Conservation (phyloP, 2,113 vertebrate species). For the Henicopernis longicauda region DNA sequence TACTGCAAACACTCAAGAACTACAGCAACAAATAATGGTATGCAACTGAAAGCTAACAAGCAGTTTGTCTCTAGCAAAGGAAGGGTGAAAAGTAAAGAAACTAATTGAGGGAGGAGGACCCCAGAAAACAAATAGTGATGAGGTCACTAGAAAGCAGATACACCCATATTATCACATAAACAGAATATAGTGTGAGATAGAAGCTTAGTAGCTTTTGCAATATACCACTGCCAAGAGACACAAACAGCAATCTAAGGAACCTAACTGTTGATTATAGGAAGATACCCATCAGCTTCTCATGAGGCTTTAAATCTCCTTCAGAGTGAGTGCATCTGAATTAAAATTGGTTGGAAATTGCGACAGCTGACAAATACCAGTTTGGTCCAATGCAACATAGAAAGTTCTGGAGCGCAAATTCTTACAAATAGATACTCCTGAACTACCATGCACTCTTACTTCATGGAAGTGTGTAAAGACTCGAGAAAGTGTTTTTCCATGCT, state of each 20-base stretch:
- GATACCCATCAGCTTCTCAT: not conserved
- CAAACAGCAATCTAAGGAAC: not conserved
- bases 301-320: not conserved
- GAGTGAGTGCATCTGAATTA: not conserved
- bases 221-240: not conserved
- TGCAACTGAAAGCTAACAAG: not conserved
- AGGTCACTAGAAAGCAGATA: not conserved
- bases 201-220: not conserved
- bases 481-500: not conserved
- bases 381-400: not conserved
- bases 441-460: not conserved
- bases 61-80: not conserved
- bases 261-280: not conserved
- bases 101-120: not conserved
- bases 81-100: not conserved
- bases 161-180: not conserved
- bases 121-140: not conserved
- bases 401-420: not conserved
- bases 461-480: not conserved
- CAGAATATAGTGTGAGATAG: not conserved
- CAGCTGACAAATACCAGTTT: not conserved
- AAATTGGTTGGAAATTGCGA: not conserved
- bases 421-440: not conserved
- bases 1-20: not conserved
- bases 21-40: not conserved